Conservation (phyloP, 2,888 invertebrate genomes). For the Drosophila fungiperda region DNA sequence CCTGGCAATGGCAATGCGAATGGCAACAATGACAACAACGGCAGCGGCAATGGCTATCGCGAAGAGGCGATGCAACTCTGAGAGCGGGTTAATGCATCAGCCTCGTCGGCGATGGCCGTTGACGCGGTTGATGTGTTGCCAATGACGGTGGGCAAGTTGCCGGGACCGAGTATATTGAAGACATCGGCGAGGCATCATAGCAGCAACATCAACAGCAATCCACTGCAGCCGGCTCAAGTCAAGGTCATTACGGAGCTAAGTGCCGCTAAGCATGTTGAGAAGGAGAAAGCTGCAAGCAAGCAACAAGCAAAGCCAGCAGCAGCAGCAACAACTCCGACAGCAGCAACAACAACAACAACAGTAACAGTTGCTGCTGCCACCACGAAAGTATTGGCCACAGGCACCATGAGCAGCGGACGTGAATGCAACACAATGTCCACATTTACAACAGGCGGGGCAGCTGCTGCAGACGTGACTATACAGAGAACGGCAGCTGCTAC, state of each 20-base stretch:
- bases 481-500: conserved; percentile 22
- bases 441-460: conserved; percentile 50
- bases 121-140: conserved; percentile 55
- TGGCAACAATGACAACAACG: conserved; percentile 28
- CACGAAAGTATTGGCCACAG: conserved; percentile 73
- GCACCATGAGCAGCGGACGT: conserved; percentile 80
- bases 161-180: conserved; percentile 86
- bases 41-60: conserved; percentile 59
- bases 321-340: conserved; percentile 48
- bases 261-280: conserved; percentile 79
- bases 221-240: conserved; percentile 54
- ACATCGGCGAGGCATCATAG: conserved; percentile 58
- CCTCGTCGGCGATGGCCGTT: conserved; percentile 63
- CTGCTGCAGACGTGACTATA: conserved; percentile 14
- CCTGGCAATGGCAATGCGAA: conserved; percentile 28
- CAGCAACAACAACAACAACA: conserved; percentile 52
- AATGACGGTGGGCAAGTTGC: conserved; percentile 60
- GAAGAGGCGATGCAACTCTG: conserved; percentile 85
- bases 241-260: conserved; percentile 36
- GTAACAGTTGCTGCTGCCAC: conserved; percentile 50
- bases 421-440: conserved; percentile 79
- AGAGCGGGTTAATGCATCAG: conserved; percentile 86
- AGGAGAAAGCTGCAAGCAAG: conserved; percentile 43
- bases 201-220: conserved; percentile 45
- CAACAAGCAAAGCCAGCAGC: conserved; percentile 46